Percentiles rank a stretch among this genome's conserved stretches.
phyloP scores from a whole-genome alignment of 2,888 invertebrate species.

The Hartigia nigra region DNA sequence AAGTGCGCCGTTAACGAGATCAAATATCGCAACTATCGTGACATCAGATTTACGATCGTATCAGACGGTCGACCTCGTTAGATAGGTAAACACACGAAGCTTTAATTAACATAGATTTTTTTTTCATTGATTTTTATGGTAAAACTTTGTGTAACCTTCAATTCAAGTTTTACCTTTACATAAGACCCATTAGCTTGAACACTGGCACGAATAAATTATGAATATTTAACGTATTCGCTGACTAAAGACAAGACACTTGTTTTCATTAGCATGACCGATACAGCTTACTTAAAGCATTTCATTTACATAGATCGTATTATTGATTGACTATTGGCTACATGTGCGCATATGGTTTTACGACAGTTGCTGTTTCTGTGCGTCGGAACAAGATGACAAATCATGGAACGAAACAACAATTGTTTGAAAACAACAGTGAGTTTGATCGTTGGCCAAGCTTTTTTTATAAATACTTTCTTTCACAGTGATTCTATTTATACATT shows the following conservation, averaged over 20 bases:
- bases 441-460: neutral
- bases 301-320: neutral
- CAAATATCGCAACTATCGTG: neutral
- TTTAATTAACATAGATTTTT: no score
- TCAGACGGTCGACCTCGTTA: neutral
- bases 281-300: neutral
- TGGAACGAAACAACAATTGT: neutral
- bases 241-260: neutral
- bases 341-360: neutral
- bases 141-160: no score
- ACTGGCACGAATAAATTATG: no score
- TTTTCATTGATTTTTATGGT: no score
- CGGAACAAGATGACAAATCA: neutral
- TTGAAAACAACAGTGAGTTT: neutral
- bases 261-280: neutral
- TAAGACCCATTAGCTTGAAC: no score
- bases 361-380: neutral
- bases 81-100: neutral
- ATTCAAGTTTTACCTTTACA: no score
- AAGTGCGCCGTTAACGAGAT: neutral
- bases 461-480: neutral
- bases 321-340: neutral
- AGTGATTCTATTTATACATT: neutral
- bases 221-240: neutral
- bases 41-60: neutral